phyloP scores from a whole-genome alignment of 2,113 vertebrate genomes.

The Rhea pennata region DNA sequence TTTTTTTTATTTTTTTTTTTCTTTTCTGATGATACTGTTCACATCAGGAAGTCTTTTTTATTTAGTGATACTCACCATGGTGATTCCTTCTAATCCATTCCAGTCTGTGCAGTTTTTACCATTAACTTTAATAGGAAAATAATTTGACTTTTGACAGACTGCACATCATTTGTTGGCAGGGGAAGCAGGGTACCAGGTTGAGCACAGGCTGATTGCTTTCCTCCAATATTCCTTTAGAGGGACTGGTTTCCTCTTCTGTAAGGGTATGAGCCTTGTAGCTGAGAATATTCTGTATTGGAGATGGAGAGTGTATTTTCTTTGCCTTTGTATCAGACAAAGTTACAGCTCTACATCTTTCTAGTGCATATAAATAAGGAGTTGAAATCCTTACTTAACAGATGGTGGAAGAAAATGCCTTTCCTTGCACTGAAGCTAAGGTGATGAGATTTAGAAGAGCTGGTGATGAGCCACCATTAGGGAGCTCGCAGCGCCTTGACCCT shows the following conservation, averaged over 20 bases:
- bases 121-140: not conserved
- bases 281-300: not conserved
- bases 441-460: not conserved
- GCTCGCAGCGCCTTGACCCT: not conserved
- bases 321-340: not conserved
- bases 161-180: not conserved
- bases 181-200: not conserved
- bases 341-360: not conserved
- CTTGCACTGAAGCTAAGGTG: rapidly evolving
- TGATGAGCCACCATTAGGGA: not conserved
- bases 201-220: not conserved
- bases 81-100: not conserved
- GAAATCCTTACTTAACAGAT: not conserved
- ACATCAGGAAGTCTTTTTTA: not conserved
- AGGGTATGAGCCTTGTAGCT: not conserved
- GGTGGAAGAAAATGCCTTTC: not conserved
- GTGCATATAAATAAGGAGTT: not conserved
- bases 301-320: rapidly evolving
- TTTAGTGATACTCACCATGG: not conserved
- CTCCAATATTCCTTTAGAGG: not conserved
- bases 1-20: not conserved
- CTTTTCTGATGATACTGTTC: not conserved
- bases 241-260: not conserved
- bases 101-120: not conserved
- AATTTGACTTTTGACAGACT: not conserved